Percentiles rank a stretch among this genome's conserved stretches.
phyloP scores from a whole-genome alignment of 2,113 vertebrate species.

The Oryzias javanicus region DNA sequence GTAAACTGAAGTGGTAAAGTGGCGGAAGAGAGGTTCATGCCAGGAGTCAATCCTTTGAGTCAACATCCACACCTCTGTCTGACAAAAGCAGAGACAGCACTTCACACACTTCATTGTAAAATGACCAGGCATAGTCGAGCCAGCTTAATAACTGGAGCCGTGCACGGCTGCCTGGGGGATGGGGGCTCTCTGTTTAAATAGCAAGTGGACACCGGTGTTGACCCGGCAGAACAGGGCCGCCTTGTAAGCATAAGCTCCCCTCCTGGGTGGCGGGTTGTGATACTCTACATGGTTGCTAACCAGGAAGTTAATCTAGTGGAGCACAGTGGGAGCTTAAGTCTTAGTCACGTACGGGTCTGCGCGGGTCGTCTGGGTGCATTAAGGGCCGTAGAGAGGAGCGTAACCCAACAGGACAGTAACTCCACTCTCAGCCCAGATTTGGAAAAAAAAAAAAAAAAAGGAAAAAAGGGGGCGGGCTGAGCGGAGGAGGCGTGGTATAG shows the following conservation, averaged over 20 bases:
- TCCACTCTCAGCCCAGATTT: no score
- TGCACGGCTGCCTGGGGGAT: not conserved
- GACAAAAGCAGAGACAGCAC: slow-evolving; percentile 50
- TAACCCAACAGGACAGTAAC: no score
- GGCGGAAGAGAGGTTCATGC: slow-evolving; percentile 46
- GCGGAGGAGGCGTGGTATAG: no score
- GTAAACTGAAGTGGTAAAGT: slow-evolving; percentile 63
- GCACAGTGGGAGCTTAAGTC: no score
- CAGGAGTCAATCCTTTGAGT: slow-evolving; percentile 29
- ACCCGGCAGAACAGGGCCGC: slow-evolving; percentile 61
- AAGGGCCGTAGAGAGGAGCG: no score
- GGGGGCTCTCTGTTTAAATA: slow-evolving; percentile 56
- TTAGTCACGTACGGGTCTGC: no score
- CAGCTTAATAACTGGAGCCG: slow-evolving; percentile 42
- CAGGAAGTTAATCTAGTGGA: slow-evolving; percentile 4
- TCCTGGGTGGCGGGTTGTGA: slow-evolving; percentile 25
- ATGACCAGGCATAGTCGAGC: slow-evolving; percentile 35
- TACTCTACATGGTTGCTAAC: not conserved
- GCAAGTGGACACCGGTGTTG: slow-evolving; percentile 61
- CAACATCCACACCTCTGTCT: slow-evolving; percentile 16
- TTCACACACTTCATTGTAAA: slow-evolving; percentile 46
- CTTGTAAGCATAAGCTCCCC: slow-evolving; percentile 47
- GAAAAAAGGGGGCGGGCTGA: no score
- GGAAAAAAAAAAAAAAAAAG: no score
- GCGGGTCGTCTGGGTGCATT: no score